Evolutionary conservation across 37 sponge, comb jelly and placozoan genomes (phyloP).

Genomic region (Axinella damicornis): DNA sequence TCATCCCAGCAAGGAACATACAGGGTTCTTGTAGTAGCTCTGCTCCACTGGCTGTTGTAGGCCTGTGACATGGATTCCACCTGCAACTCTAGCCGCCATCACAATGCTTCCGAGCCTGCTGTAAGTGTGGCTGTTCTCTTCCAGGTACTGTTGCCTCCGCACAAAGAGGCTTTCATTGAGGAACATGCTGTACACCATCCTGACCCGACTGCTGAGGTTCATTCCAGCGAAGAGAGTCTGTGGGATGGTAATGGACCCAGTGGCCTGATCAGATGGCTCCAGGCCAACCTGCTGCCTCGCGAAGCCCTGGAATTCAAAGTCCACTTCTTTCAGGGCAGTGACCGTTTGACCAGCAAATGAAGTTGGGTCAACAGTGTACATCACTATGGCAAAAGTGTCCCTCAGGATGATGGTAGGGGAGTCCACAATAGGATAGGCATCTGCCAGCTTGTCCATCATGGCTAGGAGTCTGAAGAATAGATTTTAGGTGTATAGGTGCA

Average conservation of each 20-base stretch:
- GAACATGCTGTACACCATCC: constrained; percentile 23
- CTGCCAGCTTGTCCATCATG: constrained; percentile 3
- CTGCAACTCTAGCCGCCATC: constrained; percentile 21
- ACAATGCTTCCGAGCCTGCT: constrained; percentile 20
- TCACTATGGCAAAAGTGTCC: constrained; percentile 19
- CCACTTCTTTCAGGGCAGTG: background rate
- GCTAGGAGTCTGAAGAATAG: background rate
- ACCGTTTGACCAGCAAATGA: background rate
- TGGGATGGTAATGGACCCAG: constrained; percentile 16
- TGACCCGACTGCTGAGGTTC: background rate
- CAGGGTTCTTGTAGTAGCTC: constrained; percentile 13
- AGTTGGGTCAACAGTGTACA: background rate
- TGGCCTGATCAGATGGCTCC: background rate
- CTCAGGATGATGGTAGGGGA: background rate
- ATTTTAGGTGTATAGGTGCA: no score
- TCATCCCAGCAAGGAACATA: background rate
- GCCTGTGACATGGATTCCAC: background rate
- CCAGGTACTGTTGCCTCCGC: constrained; percentile 14
- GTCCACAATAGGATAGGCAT: background rate
- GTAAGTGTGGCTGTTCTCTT: background rate
- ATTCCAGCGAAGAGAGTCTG: background rate
- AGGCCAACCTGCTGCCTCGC: background rate
- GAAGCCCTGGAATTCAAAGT: background rate
- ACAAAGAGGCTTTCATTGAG: constrained; percentile 17
- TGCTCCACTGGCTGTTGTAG: constrained; percentile 21